Evolutionary conservation across 2,113 vertebrate genomes (phyloP).

Genomic region (Paracanthobrama guichenoti): DNA sequence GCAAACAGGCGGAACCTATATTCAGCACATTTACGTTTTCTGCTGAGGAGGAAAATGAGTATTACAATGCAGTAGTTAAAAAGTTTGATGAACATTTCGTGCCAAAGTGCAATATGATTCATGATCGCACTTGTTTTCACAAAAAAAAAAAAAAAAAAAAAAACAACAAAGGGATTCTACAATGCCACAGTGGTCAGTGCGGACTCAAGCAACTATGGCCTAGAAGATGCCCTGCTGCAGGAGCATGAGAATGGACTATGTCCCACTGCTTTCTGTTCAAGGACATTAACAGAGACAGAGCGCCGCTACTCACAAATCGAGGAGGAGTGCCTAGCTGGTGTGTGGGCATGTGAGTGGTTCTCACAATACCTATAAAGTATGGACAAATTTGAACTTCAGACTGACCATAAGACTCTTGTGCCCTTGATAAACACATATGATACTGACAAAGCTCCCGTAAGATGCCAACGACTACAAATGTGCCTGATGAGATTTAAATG

Average conservation of each 20-base stretch:
- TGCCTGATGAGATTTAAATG: conserved; percentile 36
- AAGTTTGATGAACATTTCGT: conserved; percentile 31
- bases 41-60: neutral
- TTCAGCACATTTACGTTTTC: conserved; percentile 22
- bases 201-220: conserved; percentile 35
- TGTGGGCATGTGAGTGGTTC: conserved; percentile 33
- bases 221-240: conserved; percentile 26
- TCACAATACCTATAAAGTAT: neutral
- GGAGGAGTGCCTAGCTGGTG: conserved; percentile 31
- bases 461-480: conserved; percentile 42
- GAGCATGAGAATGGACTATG: neutral
- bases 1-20: conserved; percentile 24
- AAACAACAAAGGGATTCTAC: no score
- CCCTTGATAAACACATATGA: conserved; percentile 33
- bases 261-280: conserved; percentile 36
- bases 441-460: conserved; percentile 29
- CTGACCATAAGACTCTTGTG: conserved; percentile 42
- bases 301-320: conserved; percentile 9
- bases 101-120: conserved; percentile 35
- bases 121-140: conserved; percentile 28
- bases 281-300: conserved; percentile 28
- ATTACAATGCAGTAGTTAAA: conserved; percentile 23
- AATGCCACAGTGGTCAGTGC: conserved; percentile 40
- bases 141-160: neutral
- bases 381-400: conserved; percentile 30